phyloP scores from a whole-genome alignment of 1,140 invertebrate species.

The Sycophaga agraensis region DNA sequence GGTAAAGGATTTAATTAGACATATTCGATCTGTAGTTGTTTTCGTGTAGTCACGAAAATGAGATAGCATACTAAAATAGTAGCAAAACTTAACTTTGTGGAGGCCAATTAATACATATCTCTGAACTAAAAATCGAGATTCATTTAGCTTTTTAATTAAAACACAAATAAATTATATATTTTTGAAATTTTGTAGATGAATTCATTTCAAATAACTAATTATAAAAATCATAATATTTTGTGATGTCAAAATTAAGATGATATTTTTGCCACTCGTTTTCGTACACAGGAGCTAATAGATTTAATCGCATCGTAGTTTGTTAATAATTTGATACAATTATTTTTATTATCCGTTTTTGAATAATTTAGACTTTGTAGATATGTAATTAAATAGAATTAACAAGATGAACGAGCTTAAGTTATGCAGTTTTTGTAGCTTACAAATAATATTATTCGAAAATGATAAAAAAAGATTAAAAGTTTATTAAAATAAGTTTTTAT shows the following conservation, averaged over 20 bases:
- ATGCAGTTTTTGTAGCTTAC: neutral
- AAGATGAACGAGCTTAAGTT: neutral
- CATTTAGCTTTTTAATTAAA: neutral
- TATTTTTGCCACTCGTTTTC: too few species aligned
- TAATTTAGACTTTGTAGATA: neutral
- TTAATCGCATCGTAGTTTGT: too few species aligned
- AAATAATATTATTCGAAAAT: neutral
- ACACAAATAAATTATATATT: neutral
- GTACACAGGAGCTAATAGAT: too few species aligned
- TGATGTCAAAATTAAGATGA: conserved; percentile 22
- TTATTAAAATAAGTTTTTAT: too few species aligned
- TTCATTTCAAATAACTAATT: neutral
- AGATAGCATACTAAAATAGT: conserved; percentile 7
- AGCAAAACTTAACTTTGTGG: conserved; percentile 10
- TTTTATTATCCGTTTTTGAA: conserved; percentile 8
- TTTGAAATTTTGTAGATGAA: neutral
- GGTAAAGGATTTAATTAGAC: too few species aligned
- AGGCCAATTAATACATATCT: conserved; percentile 1
- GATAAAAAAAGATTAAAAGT: too few species aligned
- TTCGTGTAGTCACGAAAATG: too few species aligned
- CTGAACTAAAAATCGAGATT: neutral
- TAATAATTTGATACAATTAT: neutral
- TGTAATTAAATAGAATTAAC: neutral
- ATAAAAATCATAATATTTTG: conserved; percentile 5
- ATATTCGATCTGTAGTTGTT: too few species aligned